A percentile compares a stretch with the other conserved stretches of the same genome.
These are phyloP conservation scores for Neoascia interrupta DNA, from an alignment of 2,888 invertebrate genomes.

Conservation along the genomic window DNA sequence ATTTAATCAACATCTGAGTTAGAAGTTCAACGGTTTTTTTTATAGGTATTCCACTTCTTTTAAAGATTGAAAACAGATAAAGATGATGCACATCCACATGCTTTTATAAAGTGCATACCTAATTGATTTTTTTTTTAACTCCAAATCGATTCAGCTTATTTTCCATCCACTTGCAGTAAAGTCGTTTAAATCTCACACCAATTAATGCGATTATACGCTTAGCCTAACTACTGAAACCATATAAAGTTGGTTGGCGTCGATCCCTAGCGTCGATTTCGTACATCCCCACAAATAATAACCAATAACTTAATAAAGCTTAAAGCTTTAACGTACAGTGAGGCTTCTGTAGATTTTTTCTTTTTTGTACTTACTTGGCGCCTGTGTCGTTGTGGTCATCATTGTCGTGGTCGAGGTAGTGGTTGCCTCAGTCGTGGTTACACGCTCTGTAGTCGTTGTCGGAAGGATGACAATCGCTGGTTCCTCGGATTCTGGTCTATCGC, in stretches of 20 bases:
- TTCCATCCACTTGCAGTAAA: conserved; percentile 26
- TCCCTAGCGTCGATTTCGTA: no score
- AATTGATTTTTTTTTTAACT: conserved; percentile 7
- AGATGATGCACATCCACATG: no score
- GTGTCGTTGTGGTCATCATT: conserved; percentile 80
- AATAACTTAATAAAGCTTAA: conserved; percentile 37
- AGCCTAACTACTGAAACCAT: conserved; percentile 36
- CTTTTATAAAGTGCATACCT: no score
- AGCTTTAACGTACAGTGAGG: conserved; percentile 2
- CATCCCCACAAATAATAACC: not conserved
- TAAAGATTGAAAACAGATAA: no score
- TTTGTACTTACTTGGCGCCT: conserved; percentile 81
- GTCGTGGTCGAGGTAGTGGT: conserved; percentile 82
- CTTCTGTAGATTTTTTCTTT: conserved; percentile 3
- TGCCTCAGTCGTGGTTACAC: conserved; percentile 79
- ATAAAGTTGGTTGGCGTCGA: conserved; percentile 38
- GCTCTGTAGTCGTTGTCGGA: conserved; percentile 80
- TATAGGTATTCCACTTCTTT: no score
- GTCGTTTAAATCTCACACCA: conserved; percentile 46
- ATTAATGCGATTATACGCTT: conserved; percentile 51
- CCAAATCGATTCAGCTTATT: conserved; percentile 15
- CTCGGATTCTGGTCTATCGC: conserved; percentile 75
- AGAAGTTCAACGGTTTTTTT: no score
- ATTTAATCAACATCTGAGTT: no score
- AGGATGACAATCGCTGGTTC: conserved; percentile 79